Base-by-base conservation (phyloP, 2,797 vertebrate species). In the Antrozous pallidus region DNA sequence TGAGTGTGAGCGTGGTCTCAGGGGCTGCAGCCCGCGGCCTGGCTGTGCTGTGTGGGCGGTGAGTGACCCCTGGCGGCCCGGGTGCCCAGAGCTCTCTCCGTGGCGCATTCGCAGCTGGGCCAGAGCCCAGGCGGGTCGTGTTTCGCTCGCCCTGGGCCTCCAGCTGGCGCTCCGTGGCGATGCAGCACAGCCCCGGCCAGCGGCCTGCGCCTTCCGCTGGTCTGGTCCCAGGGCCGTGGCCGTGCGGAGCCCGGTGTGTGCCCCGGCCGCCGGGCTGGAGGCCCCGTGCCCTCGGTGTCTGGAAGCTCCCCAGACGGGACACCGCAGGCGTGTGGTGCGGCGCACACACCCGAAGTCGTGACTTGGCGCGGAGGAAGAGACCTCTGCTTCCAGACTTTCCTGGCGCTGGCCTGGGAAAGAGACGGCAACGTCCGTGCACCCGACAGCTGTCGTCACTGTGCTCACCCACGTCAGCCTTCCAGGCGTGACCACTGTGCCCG, bases 321-420 rank as follows among this genome's bases (percentile, higher is more conserved):
- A 0, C 40, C 2, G 0, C 65, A 5, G 20, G 10, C 49, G 1
- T 26, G 33, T 0, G 17, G 8, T 12, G 31, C 0, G 3, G n/a
- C 13, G 12, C n/a, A 3, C 40, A 0, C 13, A 2, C 63, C n/a
- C 2, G 40, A 8, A 26, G n/a, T 14, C n/a, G 2, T 3, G 18
- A 45, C 31, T 11, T 8, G 77, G 65, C 1, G 0, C 11, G 3
- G 54, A 8, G 40, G 11, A n/a, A 10, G 22, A 5, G n/a, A 9
- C n/a, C 28, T 18, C 74, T 18, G 33, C 13, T 56, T 33, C 31
- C 61, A 26, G 20, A 18, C 6, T 12, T 38, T 24, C 54, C 54
- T 6, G 33, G 42, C 8, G 3, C 70, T 8, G 67, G 12, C 10
- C 1, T 6, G 6, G 54, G 33, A 12, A 17, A 45, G 38, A 7